Evolutionary conservation across 2,797 vertebrate genomes (phyloP), one percentile per base, ranked within the genome.

Genomic region (Melanotaenia trifasciata): DNA sequence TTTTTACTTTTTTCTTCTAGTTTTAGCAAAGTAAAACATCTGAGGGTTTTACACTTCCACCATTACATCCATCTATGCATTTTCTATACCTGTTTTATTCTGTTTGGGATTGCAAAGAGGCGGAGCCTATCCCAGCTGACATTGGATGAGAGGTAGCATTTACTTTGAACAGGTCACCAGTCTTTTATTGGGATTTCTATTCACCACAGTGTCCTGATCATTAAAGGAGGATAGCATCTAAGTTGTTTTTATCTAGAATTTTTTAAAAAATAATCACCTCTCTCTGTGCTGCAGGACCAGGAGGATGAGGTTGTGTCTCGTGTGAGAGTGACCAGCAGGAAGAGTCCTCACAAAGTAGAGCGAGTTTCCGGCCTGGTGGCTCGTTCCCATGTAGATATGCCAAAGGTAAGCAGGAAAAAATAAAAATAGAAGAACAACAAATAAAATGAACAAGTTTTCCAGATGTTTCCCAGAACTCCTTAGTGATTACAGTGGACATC

Each of bases 311-410:
- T 90, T 22, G 92, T 93, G 77, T 93, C 89, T 61, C 93, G 92
- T 74, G 96, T 96, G 51, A 89, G 87, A 77, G 95, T 97, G 88
- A 96, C 95, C 8, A 95, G 94, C 47, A 95, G 95, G 85, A 94
- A 91, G 73, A 96, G 92, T 1, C 90, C 94, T 80, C 94, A 94
- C 72, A 96, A 94, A 7, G 93, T 95, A 75, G 94, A 96, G 90
- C 93, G 92, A 0, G 93, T 96, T 38, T 94, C 92, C 35, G 95
- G 93, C 57, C 67, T 97, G 84, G 95, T 97, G 81, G 87, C 89
- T 35, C 83, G 70, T 58, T 94, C 92, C 4, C 93, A 76, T 74
- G 89, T 96, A 18, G 84, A 94, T 45, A 72, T 93, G 72, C 94
- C 95, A 71, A 93, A 96, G 95, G 96, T 97, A 85, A 94, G 94